Evolutionary conservation across 2,888 invertebrate species (phyloP).

Genomic region (Patella pellucida): DNA sequence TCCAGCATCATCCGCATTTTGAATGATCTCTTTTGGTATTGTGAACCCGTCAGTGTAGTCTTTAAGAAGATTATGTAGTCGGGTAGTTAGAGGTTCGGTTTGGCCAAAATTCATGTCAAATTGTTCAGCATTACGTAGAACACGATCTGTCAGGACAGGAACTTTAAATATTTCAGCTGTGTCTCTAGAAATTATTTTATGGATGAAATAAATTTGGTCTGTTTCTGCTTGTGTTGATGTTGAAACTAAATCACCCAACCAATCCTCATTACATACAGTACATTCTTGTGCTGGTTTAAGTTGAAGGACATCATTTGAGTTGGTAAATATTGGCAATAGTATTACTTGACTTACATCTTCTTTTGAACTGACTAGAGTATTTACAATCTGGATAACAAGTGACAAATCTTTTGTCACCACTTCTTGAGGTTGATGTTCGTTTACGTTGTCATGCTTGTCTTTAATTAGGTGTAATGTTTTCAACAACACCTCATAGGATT

Average conservation of each 20-base stretch:
- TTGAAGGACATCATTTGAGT: not conserved
- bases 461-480: conserved; percentile 17
- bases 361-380: not conserved
- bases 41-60: conserved; percentile 62
- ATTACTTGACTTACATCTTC: not conserved
- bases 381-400: conserved; percentile 13
- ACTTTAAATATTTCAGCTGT: conserved; percentile 47
- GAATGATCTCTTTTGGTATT: conserved; percentile 62
- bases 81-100: conserved; percentile 52
- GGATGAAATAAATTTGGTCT: conserved; percentile 42
- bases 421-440: not conserved
- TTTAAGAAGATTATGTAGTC: conserved; percentile 50
- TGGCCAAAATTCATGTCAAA: conserved; percentile 51
- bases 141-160: conserved; percentile 45
- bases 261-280: conserved; percentile 21
- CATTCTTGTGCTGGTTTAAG: conserved; percentile 26
- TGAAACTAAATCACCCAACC: not conserved
- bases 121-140: conserved; percentile 40
- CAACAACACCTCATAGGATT: conserved; percentile 6
- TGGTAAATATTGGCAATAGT: conserved; percentile 17
- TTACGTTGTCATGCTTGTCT: not conserved
- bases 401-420: conserved; percentile 6
- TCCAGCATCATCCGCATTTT: conserved; percentile 64
- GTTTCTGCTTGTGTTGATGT: not conserved
- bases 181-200: conserved; percentile 36